Conservation (phyloP, 2,888 invertebrate genomes). For the Carpatolechia fugitivella region DNA sequence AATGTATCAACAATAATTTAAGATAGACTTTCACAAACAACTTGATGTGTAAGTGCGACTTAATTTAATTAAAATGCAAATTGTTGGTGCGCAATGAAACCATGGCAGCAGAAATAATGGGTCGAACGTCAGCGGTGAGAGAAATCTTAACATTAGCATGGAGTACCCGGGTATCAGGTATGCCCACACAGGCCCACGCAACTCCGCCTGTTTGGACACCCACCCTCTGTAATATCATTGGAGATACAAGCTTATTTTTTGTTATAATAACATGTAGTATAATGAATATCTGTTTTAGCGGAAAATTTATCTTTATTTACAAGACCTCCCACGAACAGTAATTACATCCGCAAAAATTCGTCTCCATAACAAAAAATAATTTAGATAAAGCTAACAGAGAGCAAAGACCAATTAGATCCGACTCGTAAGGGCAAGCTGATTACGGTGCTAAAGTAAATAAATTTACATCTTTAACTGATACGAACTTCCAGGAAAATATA, state of each 20-base stretch:
- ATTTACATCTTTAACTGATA: not conserved
- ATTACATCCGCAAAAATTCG: not conserved
- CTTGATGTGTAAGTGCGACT: slow-evolving; percentile 32
- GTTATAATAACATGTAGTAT: too few species aligned
- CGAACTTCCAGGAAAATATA: not conserved
- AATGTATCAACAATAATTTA: too few species aligned
- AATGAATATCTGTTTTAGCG: too few species aligned
- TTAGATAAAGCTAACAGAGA: not conserved
- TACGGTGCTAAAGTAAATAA: not conserved
- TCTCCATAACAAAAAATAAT: not conserved
- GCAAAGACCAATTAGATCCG: not conserved
- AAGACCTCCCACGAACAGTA: not conserved
- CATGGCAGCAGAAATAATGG: slow-evolving; percentile 45
- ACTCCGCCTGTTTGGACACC: slow-evolving; percentile 36
- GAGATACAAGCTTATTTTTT: too few species aligned
- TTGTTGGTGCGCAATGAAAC: slow-evolving; percentile 48
- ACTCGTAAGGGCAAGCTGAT: not conserved
- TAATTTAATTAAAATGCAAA: slow-evolving; percentile 58
- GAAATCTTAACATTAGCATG: slow-evolving; percentile 56
- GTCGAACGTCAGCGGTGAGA: slow-evolving; percentile 35
- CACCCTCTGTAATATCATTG: slow-evolving; percentile 21
- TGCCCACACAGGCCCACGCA: slow-evolving; percentile 48
- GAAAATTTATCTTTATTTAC: not conserved
- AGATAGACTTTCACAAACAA: not conserved
- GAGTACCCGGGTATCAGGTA: slow-evolving; percentile 38